Evolutionary conservation across 2,113 vertebrate species (phyloP).

Genomic region (Zosterops pallidus): DNA sequence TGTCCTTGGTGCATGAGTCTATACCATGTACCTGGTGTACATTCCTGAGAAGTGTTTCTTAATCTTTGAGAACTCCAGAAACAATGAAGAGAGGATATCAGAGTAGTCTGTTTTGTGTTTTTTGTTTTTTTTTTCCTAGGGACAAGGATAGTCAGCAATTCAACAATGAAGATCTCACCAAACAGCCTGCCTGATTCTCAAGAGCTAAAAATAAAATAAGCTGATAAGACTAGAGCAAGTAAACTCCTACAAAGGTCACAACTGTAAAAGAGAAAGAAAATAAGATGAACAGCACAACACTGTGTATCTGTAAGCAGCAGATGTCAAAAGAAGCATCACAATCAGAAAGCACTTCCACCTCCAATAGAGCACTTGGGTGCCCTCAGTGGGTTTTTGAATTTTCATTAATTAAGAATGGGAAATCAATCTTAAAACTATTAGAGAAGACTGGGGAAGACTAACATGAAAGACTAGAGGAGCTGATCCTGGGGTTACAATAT

Average conservation of each 20-base stretch:
- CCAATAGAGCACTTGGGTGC: background rate
- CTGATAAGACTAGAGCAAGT: background rate
- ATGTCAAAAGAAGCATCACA: background rate
- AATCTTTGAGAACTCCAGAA: background rate
- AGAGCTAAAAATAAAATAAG: background rate
- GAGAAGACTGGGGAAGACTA: background rate
- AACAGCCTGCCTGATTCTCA: background rate
- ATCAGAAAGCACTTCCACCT: background rate
- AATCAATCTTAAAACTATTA: background rate
- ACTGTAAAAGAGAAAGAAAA: background rate
- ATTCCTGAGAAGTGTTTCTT: background rate
- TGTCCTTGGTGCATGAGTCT: background rate
- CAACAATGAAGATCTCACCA: background rate
- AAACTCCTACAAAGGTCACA: background rate
- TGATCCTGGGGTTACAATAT: background rate
- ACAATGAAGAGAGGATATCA: background rate
- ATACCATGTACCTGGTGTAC: fast-evolving
- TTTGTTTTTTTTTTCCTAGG: background rate
- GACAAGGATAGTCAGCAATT: background rate
- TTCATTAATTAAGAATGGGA: background rate
- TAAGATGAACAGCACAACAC: background rate
- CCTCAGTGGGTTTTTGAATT: background rate
- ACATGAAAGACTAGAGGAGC: background rate
- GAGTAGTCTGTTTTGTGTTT: background rate
- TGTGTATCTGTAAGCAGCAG: background rate